Evolutionary conservation across 2,888 invertebrate genomes (phyloP).

Genomic region (Biston stratarius): DNA sequence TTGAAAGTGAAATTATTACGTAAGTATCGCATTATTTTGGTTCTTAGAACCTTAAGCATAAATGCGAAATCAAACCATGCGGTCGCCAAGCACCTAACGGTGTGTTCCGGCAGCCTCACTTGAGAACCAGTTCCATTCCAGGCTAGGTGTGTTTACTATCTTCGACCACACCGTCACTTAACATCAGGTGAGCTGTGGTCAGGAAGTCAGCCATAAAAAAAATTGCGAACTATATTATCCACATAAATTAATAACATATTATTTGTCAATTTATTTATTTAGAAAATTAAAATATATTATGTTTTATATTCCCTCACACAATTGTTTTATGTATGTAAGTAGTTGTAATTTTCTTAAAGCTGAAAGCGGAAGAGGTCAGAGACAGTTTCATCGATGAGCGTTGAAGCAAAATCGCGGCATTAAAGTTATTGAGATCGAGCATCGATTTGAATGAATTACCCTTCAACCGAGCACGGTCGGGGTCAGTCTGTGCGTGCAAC

Average conservation of each 20-base stretch:
- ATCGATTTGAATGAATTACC: conserved; percentile 77
- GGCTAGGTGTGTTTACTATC: no score
- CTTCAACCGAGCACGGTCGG: conserved; percentile 70
- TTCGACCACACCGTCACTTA: no score
- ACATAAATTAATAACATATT: background rate
- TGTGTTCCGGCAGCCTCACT: no score
- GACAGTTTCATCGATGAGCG: conserved; percentile 11
- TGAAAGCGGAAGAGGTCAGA: background rate
- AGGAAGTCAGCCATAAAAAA: no score
- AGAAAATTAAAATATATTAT: background rate
- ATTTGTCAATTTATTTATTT: background rate
- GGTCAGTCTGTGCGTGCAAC: conserved; percentile 82
- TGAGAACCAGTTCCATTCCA: no score
- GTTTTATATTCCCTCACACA: background rate
- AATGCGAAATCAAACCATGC: no score
- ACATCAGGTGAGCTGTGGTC: no score
- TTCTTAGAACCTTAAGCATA: background rate
- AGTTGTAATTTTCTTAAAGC: background rate
- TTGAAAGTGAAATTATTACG: background rate
- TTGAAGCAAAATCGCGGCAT: conserved; percentile 39
- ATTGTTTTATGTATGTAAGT: background rate
- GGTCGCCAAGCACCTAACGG: no score
- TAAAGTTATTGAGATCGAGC: conserved; percentile 54
- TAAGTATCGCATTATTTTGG: background rate
- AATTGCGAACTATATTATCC: background rate